Evolutionary conservation across 2,888 invertebrate genomes (phyloP).

Genomic region (Perizoma affinitatum): DNA sequence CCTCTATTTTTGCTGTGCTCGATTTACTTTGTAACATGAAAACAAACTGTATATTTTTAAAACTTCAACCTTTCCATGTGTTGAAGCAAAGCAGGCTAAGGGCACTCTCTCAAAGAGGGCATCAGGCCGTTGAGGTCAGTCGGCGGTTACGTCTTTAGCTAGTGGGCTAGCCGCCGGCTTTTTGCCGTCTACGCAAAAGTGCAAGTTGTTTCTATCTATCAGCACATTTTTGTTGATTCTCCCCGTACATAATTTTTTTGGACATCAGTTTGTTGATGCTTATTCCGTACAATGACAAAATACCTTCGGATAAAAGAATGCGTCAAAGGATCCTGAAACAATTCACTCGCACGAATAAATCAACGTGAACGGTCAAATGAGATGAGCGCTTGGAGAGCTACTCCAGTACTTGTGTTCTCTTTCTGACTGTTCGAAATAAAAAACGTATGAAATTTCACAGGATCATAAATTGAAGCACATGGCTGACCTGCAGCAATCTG

Average conservation of each 20-base stretch:
- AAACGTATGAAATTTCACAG: conserved; percentile 73
- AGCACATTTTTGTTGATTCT: conserved; percentile 20
- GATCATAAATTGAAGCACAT: conserved; percentile 98
- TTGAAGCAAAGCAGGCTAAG: conserved; percentile 33
- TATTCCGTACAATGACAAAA: conserved; percentile 19
- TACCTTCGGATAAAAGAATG: conserved; percentile 14
- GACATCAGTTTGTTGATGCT: conserved; percentile 19
- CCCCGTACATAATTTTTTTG: conserved; percentile 25
- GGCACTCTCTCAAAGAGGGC: conserved; percentile 31
- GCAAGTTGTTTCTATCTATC: conserved; percentile 21
- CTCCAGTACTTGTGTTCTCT: not conserved
- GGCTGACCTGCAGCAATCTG: conserved; percentile 99
- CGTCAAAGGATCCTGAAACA: conserved; percentile 17
- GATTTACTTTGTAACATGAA: conserved; percentile 12
- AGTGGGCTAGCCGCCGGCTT: conserved; percentile 28
- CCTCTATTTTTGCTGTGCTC: conserved; percentile 22
- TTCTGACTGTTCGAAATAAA: conserved; percentile 1
- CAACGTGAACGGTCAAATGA: conserved; percentile 5
- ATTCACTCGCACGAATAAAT: conserved; percentile 10
- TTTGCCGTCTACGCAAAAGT: conserved; percentile 22
- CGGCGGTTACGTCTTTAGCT: conserved; percentile 27
- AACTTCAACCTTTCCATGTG: conserved; percentile 25
- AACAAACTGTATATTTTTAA: conserved; percentile 13
- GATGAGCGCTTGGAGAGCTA: conserved; percentile 3
- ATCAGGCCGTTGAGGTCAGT: conserved; percentile 34